Evolutionary conservation across 2,888 invertebrate genomes (phyloP).

Genomic region (Laothoe populi): DNA sequence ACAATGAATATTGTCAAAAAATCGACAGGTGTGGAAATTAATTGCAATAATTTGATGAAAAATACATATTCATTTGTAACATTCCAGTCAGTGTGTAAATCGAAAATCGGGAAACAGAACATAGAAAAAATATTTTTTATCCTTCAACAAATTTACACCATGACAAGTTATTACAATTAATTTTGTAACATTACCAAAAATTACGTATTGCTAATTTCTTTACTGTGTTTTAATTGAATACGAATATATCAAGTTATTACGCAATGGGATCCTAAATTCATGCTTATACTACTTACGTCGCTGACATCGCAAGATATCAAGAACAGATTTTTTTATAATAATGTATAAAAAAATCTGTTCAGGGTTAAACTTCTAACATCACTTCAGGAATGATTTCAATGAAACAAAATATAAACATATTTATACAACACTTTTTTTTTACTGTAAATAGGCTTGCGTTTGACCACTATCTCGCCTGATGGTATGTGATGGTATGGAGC

Average conservation of each 20-base stretch:
- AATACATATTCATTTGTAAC: too few species aligned
- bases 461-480: too few species aligned
- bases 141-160: not conserved
- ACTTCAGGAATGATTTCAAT: not conserved
- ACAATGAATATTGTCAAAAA: not conserved
- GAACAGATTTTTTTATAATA: too few species aligned
- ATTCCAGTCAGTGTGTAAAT: too few species aligned
- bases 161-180: not conserved
- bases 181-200: not conserved
- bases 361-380: too few species aligned
- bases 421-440: not conserved
- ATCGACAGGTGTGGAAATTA: not conserved
- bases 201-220: not conserved
- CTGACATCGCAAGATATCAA: not conserved
- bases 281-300: too few species aligned
- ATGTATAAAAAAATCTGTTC: too few species aligned
- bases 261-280: conserved; percentile 3
- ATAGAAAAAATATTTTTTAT: not conserved
- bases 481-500: too few species aligned
- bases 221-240: not conserved
- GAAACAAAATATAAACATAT: not conserved
- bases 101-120: not conserved
- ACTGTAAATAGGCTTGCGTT: too few species aligned
- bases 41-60: not conserved
- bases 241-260: not conserved